Evolutionary conservation across 1,140 invertebrate genomes (phyloP), one percentile per base, ranked within the genome.

Genomic region (Kradibia gibbosae): DNA sequence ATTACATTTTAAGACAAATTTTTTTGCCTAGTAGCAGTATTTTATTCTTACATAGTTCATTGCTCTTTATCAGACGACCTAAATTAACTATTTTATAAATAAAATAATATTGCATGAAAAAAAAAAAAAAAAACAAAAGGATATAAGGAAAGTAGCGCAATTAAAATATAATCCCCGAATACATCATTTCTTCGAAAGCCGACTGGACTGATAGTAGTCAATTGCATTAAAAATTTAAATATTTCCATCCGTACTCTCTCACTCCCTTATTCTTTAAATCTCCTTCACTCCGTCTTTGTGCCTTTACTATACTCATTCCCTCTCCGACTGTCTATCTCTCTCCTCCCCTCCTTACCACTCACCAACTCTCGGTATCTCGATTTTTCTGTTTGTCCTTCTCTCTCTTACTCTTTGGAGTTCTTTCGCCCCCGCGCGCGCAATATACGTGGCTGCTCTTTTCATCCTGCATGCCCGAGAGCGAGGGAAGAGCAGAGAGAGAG

Each of bases 341-440:
- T 17, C 70, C 48, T 28, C 57, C 31, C 39, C 57, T 42, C 15
- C 80, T 53, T 62, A n/a, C n/a, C 39, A 50, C 55, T 57, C 62
- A 31, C 25, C 74, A n/a, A 36, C 34, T 71, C 55, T 34, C 48
- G 20, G 55, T 78, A 57, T 81, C 80, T 81, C 53, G 80, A 81
- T 77, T 78, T 79, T 60, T 85, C 75, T 81, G 22, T 79, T 77
- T 71, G 34, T 72, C 42, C 53, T 78, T 72, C 50, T 80, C 70
- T 53, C 55, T 71, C 55, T n/a, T n/a, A 71, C 55, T 72, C 65
- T 77, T 48, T 73, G 25, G 79, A 78, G 78, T 82, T 81, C 62
- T 55, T 75, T 82, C 78, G 74, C 78, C 78, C 72, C 78, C 80
- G 80, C 80, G 73, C 79, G 78, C 67, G 39, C 79, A 60, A 78